These are phyloP conservation scores for Pseudochirops corinnae DNA, from an alignment of 2,797 vertebrate species.

Conservation along the genomic window DNA sequence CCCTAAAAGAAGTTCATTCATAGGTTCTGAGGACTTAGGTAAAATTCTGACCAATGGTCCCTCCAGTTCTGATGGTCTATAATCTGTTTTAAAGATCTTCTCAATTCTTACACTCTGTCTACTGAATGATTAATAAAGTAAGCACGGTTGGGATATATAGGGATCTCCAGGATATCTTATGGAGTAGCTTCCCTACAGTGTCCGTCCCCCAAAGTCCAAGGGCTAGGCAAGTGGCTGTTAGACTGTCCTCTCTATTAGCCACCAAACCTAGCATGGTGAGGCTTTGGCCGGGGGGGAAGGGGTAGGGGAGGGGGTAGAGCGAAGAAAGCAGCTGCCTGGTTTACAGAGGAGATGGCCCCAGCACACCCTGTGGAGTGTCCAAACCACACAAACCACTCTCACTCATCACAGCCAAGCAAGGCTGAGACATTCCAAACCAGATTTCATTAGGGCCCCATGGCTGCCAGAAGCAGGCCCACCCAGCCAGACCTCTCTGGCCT, in stretches of 20 bases:
- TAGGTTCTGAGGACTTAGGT: not conserved
- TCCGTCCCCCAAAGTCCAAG: not conserved
- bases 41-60: not conserved
- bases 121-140: not conserved
- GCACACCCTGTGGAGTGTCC: not conserved
- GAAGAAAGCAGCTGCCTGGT: not conserved
- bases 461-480: conserved; percentile 4
- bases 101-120: not conserved
- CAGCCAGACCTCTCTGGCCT: not conserved
- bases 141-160: not conserved
- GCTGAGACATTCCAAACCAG: not conserved
- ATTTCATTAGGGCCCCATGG: not conserved
- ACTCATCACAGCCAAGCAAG: conserved; percentile 5
- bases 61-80: not conserved
- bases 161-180: not conserved
- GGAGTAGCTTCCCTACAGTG: not conserved
- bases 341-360: not conserved
- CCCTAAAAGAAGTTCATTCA: not conserved
- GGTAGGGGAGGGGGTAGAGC: not conserved
- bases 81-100: not conserved
- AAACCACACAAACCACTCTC: conserved; percentile 21
- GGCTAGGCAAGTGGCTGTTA: not conserved
- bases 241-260: not conserved
- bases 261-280: not conserved
- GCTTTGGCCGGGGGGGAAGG: not conserved